Conservation (phyloP, 1,140 invertebrate species). For the Ceratina australensis region DNA sequence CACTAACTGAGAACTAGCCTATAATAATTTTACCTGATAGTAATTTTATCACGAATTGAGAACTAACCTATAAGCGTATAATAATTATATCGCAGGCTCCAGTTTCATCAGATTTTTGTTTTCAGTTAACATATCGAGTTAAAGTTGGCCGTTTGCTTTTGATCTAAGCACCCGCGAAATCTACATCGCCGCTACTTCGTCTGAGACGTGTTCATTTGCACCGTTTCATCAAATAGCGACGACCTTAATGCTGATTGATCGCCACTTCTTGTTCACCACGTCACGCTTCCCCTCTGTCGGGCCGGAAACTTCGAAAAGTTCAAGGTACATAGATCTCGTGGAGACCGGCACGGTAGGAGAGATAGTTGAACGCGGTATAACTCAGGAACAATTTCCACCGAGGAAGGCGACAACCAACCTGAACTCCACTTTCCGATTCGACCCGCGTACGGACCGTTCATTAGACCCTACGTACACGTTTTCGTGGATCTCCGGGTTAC, state of each 20-base stretch:
- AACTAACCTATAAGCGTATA: too few species aligned
- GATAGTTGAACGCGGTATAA: slow-evolving; percentile 49
- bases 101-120: too few species aligned
- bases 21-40: too few species aligned
- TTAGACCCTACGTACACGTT: slow-evolving; percentile 35
- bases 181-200: neutral
- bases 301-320: slow-evolving; percentile 47
- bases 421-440: slow-evolving; percentile 49
- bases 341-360: slow-evolving; percentile 9
- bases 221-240: neutral
- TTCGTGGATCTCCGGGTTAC: neutral
- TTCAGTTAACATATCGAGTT: too few species aligned
- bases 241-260: slow-evolving; percentile 47
- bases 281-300: slow-evolving; percentile 38
- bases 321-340: slow-evolving; percentile 40
- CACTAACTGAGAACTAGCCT: too few species aligned
- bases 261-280: slow-evolving; percentile 35
- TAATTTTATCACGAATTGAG: too few species aligned
- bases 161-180: neutral
- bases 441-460: slow-evolving; percentile 45
- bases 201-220: slow-evolving; percentile 29
- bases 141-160: too few species aligned
- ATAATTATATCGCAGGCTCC: too few species aligned
- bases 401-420: slow-evolving; percentile 35
- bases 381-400: slow-evolving; percentile 56